Base-by-base conservation (phyloP, 2,888 invertebrate species). In the Amphipoea lucens region DNA sequence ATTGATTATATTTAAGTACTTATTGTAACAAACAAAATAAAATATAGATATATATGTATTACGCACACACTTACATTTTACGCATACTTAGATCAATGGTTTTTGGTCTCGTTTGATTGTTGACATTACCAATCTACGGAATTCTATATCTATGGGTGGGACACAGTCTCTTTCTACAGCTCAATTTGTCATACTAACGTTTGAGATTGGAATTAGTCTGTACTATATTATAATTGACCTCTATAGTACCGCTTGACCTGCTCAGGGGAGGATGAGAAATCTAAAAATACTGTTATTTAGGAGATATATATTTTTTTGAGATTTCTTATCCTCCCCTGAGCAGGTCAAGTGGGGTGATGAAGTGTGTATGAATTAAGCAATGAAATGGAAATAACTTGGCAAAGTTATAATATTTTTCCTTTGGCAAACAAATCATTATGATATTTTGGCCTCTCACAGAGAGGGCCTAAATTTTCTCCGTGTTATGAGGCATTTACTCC, bases 401-500 rank as follows among this genome's bases (percentile, higher is more conserved):
- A 45, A 45, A 73, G 9, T 23, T 68, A 17, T 23, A 5, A 68
- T 68, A 23, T 68, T 45, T 45, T 40, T 77, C 6, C 2, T n/a
- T 23, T 12, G 36, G 11, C 11, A 77, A 48, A 63, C 42, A 63
- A 51, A 20, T 45, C 17, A 36, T 17, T 57, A 40, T 40, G 12
- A 79, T 67, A 29, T 45, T 51, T 12, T 54, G n/a, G 17, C 29
- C 48, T 51, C 40, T 45, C 23, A 12, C 57, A 82, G 42, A 76
- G 9, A 83, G 42, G 1, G 42, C 54, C 45, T 68, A 14, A 45
- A 84, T 45, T 72, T 69, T 57, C 14, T 14, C 54, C 23, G n/a
- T 51, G n/a, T 68, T 48, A 72, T n/a, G 36, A 81, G 54, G 62
- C 72, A 67, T 54, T 70, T 66, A 51, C 66, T 72, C 9, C n/a